phyloP scores from a whole-genome alignment of 2,113 vertebrate genomes.

The Catagonus wagneri region DNA sequence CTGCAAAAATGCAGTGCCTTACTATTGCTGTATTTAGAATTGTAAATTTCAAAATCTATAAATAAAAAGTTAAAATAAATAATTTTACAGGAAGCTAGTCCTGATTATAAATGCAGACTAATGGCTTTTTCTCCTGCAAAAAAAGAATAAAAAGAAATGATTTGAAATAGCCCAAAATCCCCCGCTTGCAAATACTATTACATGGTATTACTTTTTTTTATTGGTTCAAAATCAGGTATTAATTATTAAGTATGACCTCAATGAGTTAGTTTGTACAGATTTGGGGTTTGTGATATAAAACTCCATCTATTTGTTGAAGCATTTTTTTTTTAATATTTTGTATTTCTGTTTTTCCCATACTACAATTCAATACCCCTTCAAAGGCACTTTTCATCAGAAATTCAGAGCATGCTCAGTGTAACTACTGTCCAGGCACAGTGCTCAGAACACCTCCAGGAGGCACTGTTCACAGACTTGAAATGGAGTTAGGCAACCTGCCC shows the following conservation, averaged over 20 bases:
- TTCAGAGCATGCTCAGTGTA: neutral
- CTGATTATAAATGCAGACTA: conserved; percentile 83
- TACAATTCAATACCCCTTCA: neutral
- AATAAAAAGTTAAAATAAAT: conserved; percentile 84
- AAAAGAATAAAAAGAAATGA: conserved; percentile 74
- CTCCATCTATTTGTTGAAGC: neutral
- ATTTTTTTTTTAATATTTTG: conserved; percentile 9
- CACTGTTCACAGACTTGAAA: neutral
- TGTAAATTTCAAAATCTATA: conserved; percentile 84
- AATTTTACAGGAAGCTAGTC: conserved; percentile 83
- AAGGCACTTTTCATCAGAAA: neutral
- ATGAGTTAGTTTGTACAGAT: neutral
- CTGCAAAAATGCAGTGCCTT: conserved; percentile 81
- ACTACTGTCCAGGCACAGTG: neutral
- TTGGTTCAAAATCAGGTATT: conserved; percentile 60
- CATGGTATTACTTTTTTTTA: conserved; percentile 44
- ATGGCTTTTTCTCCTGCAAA: conserved; percentile 74
- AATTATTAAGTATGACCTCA: conserved; percentile 42
- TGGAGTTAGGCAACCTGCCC: neutral
- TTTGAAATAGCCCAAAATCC: conserved; percentile 74
- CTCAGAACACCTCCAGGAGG: neutral
- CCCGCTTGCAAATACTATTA: conserved; percentile 68
- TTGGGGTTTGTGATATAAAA: neutral
- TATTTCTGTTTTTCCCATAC: conserved; percentile 31
- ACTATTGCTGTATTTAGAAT: conserved; percentile 83